These are phyloP conservation scores for Saccostrea echinata DNA, from an alignment of 1,140 invertebrate species.

Conservation along the genomic window DNA sequence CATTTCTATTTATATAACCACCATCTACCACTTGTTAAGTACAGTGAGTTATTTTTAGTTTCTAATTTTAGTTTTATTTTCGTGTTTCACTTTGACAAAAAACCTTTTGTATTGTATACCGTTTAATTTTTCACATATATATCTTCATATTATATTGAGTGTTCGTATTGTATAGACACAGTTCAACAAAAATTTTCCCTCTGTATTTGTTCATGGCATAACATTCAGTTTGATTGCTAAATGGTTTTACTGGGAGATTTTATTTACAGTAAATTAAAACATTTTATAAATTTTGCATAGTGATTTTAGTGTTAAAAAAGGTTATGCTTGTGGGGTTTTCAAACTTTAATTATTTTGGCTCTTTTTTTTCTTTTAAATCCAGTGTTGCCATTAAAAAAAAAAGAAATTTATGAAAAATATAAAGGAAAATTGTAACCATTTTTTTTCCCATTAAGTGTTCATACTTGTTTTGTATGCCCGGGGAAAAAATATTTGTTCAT, in stretches of 20 bases:
- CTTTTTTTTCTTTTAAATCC: too few species aligned
- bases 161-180: constrained; percentile 21
- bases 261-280: too few species aligned
- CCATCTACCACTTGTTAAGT: constrained; percentile 21
- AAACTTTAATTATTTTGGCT: too few species aligned
- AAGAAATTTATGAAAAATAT: too few species aligned
- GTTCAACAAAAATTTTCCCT: constrained; percentile 32
- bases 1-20: constrained; percentile 21
- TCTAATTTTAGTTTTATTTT: constrained; percentile 36
- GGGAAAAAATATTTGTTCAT: too few species aligned
- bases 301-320: too few species aligned
- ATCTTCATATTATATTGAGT: constrained; percentile 1
- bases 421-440: too few species aligned
- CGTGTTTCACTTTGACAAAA: constrained; percentile 27
- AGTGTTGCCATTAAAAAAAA: too few species aligned
- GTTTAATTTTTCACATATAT: constrained; percentile 14
- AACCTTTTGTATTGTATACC: constrained; percentile 15
- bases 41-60: constrained; percentile 24
- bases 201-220: constrained; percentile 6
- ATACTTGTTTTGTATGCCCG: too few species aligned
- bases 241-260: constrained; percentile 2
- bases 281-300: too few species aligned
- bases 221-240: not conserved
- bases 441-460: too few species aligned
- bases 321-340: too few species aligned